Conservation (phyloP, 2,888 invertebrate species). For the Cenopis cana region DNA sequence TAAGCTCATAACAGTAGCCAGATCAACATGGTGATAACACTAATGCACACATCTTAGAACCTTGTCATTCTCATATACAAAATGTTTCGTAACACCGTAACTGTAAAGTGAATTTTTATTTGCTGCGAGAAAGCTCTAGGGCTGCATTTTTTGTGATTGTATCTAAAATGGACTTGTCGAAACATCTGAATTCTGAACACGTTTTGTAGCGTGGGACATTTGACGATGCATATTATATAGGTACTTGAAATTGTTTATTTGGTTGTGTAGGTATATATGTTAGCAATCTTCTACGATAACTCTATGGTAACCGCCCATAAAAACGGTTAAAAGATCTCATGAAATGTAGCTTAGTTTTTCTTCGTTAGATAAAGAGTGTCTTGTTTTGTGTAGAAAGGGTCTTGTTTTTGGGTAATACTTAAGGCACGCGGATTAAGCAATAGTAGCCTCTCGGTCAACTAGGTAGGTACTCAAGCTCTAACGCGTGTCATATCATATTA, state of each 20-base stretch:
- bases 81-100: too few relatives aligned
- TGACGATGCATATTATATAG: not conserved
- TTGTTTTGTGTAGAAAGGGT: not conserved
- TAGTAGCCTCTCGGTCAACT: too few relatives aligned
- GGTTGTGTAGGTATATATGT: not conserved
- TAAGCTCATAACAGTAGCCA: conserved; percentile 23
- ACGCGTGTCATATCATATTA: too few relatives aligned
- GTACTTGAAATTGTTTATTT: not conserved
- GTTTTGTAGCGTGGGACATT: conserved; percentile 4
- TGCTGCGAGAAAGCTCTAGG: not conserved
- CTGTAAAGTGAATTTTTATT: not conserved
- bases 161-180: not conserved
- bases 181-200: conserved; percentile 4
- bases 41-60: conserved; percentile 8
- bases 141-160: not conserved
- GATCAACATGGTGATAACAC: conserved; percentile 21
- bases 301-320: too few relatives aligned
- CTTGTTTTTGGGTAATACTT: too few relatives aligned
- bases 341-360: not conserved
- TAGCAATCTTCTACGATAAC: not conserved
- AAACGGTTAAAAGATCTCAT: conserved; percentile 5
- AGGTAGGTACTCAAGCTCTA: too few relatives aligned
- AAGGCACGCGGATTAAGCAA: too few relatives aligned
- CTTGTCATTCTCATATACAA: not conserved
- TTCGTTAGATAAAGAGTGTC: not conserved